A percentile compares a stretch with the other conserved stretches of the same genome.
phyloP scores from a whole-genome alignment of 2,113 vertebrate genomes.

The Tringa solitaria region DNA sequence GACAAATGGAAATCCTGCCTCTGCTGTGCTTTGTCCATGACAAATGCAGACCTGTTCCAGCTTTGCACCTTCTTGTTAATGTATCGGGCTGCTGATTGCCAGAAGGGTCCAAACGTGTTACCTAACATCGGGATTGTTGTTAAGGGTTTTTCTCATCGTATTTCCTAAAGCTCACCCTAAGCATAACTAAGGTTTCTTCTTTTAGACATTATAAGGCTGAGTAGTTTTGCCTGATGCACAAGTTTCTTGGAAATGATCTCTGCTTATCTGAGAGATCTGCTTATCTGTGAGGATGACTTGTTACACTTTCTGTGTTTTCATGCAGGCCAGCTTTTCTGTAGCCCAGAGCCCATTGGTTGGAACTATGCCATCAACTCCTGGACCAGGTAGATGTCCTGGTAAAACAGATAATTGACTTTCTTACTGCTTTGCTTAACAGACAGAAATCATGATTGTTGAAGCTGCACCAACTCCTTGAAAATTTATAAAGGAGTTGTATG shows the following conservation, averaged over 20 bases:
- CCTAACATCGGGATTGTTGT: no score
- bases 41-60: neutral
- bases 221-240: neutral
- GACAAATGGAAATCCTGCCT: neutral
- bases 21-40: neutral
- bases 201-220: no score
- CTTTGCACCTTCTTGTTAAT: neutral
- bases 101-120: no score
- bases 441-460: no score
- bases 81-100: no score
- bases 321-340: neutral
- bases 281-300: no score
- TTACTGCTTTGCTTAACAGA: no score
- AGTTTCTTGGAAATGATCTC: neutral
- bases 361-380: slow-evolving; percentile 77
- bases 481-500: neutral
- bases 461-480: neutral
- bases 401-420: neutral
- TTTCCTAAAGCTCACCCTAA: no score
- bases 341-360: slow-evolving; percentile 45
- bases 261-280: neutral
- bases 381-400: slow-evolving; percentile 73
- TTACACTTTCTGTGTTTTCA: no score
- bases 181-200: no score
- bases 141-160: neutral